Conservation (phyloP, 2,797 vertebrate genomes). For the Petrocephalus schoutedeni region DNA sequence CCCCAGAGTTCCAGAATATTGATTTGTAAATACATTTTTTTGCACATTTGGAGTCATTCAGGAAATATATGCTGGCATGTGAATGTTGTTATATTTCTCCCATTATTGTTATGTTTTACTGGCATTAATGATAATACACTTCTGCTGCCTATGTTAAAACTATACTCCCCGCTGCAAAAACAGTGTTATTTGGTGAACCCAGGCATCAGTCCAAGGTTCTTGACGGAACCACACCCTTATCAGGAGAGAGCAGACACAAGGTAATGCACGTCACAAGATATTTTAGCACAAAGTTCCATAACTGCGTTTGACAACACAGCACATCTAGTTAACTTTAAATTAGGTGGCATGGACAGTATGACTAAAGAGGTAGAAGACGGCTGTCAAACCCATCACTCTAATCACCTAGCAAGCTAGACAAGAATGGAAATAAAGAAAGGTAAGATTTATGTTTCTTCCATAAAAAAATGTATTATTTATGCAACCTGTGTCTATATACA, state of each 20-base stretch:
- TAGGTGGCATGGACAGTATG: not conserved
- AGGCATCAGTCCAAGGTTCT: conserved; percentile 13
- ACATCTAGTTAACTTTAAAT: conserved; percentile 1
- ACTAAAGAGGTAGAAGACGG: not conserved
- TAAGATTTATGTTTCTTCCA: conserved; percentile 8
- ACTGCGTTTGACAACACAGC: not conserved
- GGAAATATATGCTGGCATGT: not conserved
- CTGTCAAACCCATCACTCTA: not conserved
- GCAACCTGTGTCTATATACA: not conserved
- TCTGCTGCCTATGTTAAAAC: not conserved
- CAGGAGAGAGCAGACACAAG: conserved; percentile 18
- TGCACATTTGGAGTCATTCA: not conserved
- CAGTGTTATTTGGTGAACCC: not conserved
- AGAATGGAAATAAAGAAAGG: not conserved
- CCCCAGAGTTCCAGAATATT: not conserved
- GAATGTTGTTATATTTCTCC: not conserved
- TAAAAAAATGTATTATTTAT: not conserved
- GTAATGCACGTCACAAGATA: not conserved
- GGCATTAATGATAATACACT: not conserved
- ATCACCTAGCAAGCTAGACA: not conserved
- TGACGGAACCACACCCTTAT: conserved; percentile 26
- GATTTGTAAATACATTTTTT: not conserved
- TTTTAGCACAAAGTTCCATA: not conserved
- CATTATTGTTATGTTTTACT: not conserved
- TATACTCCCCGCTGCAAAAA: not conserved